Base-by-base conservation (phyloP, 2,888 invertebrate genomes). In the Lepidocyrtinus sp. region DNA sequence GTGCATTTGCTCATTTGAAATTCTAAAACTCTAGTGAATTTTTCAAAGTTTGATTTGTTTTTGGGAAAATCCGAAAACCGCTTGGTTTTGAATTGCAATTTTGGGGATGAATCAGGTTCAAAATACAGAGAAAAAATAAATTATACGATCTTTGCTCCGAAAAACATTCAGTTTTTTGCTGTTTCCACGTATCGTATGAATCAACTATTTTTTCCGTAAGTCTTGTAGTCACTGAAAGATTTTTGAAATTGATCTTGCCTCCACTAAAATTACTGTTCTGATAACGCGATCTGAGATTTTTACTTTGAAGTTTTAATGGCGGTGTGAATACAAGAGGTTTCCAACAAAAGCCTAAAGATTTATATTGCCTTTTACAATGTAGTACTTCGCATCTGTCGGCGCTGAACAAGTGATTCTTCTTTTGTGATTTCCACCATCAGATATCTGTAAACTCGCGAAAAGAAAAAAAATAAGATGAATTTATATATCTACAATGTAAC, bases 241-340 rank as follows among this genome's bases (percentile, higher is more conserved):
- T 55, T 55, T 55, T 55, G 36, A 36, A 7, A 36, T 36, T 12
- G 36, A 36, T 36, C 12, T 12, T 36, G 5, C 5, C 55, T 55
- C n/a, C 55, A 55, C n/a, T n/a, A n/a, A 55, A 55, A 55, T 15
- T 55, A 55, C 55, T 55, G 55, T 55, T 55, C 17, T 55, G 55
- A 55, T 55, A 55, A 55, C 55, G 55, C 55, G n/a, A 55, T 55
- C 55, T 12, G 17, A 55, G 55, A 55, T 55, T 55, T 55, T 55
- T 55, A 55, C 36, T 36, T 83, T 83, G 71, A 69, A 73, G 59
- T 83, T 70, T 82, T 61, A 63, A 55, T 72, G 22, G 21, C 68
- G 1, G 36, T 26, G 36, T 2, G 21, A 45, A 27, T 55, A 7
- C 55, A 55, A 55, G 17, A n/a, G 36, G 36, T 36, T 36, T 12